Conservation (phyloP, 2,113 vertebrate species). For the Crypturellus undulatus region DNA sequence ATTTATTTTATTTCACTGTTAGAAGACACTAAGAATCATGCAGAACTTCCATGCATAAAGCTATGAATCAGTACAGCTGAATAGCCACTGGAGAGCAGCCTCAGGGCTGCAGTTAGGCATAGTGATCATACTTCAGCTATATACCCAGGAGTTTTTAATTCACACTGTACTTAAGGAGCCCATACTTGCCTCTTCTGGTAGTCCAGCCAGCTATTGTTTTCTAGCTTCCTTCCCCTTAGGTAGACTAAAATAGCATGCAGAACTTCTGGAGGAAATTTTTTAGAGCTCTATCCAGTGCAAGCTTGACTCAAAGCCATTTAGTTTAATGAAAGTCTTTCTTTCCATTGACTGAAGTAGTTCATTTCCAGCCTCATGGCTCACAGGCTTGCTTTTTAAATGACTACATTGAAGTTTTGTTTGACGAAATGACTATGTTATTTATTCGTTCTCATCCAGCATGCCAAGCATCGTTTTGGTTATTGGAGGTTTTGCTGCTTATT, state of each 20-base stretch:
- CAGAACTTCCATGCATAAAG: background rate
- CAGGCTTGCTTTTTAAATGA: background rate
- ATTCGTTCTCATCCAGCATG: background rate
- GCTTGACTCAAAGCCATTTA: constrained; percentile 36
- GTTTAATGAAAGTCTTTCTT: constrained; percentile 44
- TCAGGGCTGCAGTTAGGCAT: background rate
- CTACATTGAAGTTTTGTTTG: background rate
- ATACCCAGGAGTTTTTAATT: background rate
- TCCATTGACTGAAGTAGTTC: constrained; percentile 16
- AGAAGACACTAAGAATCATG: fast-evolving
- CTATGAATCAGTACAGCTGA: background rate
- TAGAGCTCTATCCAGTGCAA: constrained; percentile 33
- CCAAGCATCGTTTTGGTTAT: constrained; percentile 1
- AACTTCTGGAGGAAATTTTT: constrained; percentile 45
- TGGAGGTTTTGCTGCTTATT: background rate
- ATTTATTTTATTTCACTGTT: background rate
- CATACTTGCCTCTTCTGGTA: constrained; percentile 10
- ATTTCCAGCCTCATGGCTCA: background rate
- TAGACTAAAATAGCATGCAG: constrained; percentile 34
- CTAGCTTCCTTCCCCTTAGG: constrained; percentile 31
- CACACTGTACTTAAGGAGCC: background rate
- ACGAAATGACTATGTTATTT: background rate
- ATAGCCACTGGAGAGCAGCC: constrained; percentile 30
- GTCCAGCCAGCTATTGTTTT: constrained; percentile 33
- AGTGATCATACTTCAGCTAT: background rate